Conservation (phyloP, 2,797 vertebrate genomes). For the Pipistrellus pygmaeus region DNA sequence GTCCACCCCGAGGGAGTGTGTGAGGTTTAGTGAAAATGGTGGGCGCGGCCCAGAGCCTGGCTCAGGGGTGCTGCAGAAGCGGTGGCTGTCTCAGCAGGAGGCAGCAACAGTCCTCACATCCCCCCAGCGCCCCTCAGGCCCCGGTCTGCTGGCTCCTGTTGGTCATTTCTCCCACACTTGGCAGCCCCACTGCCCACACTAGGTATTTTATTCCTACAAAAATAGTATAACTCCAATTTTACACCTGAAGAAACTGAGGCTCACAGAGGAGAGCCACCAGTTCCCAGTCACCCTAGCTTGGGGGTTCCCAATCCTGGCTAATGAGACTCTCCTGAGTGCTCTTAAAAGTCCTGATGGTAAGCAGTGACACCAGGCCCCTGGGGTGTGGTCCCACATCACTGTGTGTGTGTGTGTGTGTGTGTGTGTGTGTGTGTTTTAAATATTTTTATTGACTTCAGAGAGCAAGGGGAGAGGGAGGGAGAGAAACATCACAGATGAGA, state of each 20-base stretch:
- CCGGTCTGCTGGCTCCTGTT: neutral
- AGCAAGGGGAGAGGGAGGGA: no score
- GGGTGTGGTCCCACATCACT: neutral
- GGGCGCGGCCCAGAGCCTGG: neutral
- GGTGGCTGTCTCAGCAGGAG: neutral
- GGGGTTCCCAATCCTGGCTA: neutral
- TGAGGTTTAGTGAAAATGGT: neutral
- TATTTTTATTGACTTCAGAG: no score
- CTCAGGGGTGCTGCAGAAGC: neutral
- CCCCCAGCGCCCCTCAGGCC: fast-evolving
- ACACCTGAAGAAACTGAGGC: neutral
- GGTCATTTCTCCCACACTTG: fast-evolving
- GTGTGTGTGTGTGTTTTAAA: no score
- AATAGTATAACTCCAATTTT: neutral
- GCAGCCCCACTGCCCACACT: neutral
- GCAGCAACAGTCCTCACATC: neutral
- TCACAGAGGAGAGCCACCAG: neutral
- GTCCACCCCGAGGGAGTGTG: neutral
- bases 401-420: no score
- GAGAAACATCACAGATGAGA: no score
- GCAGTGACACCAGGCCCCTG: neutral
- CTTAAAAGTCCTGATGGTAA: neutral
- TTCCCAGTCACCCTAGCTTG: neutral
- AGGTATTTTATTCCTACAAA: neutral
- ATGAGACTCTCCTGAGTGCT: neutral